Evolutionary conservation across 2,797 vertebrate species (phyloP).

Genomic region (Megaceryle alcyon): DNA sequence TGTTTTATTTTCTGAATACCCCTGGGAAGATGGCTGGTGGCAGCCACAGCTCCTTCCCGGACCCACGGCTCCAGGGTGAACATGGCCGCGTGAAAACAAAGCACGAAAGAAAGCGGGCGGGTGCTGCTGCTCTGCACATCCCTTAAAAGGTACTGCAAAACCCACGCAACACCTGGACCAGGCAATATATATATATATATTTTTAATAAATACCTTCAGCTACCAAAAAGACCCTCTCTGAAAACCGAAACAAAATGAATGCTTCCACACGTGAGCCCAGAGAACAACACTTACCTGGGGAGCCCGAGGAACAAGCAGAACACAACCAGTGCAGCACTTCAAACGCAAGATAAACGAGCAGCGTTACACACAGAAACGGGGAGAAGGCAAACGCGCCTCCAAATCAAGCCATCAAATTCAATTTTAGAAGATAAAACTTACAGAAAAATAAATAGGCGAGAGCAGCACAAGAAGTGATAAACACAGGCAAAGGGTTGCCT

Average conservation of each 20-base stretch:
- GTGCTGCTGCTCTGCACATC: no score
- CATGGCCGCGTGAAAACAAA: rapidly evolving
- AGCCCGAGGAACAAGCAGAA: neutral
- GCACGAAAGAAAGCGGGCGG: neutral
- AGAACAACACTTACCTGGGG: neutral
- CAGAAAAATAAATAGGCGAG: neutral
- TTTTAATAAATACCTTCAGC: neutral
- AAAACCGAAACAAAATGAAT: neutral
- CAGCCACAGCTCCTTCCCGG: neutral
- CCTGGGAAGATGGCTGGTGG: neutral
- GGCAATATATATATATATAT: neutral
- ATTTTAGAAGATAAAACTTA: neutral
- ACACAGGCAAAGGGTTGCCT: neutral
- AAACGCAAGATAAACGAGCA: rapidly evolving
- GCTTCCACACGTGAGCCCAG: rapidly evolving
- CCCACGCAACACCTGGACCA: neutral
- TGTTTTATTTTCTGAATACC: no score
- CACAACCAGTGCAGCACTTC: neutral
- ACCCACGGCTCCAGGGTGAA: rapidly evolving
- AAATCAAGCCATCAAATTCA: neutral
- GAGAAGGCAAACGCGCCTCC: neutral
- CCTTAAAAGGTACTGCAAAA: neutral
- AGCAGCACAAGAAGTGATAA: neutral
- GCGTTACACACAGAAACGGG: neutral
- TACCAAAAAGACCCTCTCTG: neutral